Conservation (phyloP, 2,888 invertebrate species). For the Drosophila fungiperda region DNA sequence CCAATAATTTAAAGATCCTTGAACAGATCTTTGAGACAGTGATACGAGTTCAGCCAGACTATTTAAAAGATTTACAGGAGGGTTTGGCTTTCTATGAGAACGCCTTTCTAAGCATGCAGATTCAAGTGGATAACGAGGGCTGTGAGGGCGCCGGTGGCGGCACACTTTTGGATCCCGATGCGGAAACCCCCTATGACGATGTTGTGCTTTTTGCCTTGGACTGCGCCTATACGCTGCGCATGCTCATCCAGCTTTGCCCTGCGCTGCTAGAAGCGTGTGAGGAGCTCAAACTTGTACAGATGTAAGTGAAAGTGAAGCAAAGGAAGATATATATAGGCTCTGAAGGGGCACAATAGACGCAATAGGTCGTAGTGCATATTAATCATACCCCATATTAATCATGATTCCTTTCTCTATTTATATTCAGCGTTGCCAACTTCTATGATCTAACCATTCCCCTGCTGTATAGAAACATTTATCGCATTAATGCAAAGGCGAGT, state of each 20-base stretch:
- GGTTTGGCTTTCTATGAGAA: slow-evolving; percentile 87
- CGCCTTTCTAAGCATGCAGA: slow-evolving; percentile 84
- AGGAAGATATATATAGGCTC: no score
- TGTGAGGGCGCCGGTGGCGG: slow-evolving; percentile 80
- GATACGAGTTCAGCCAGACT: slow-evolving; percentile 87
- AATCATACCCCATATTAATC: no score
- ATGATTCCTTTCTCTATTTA: neutral
- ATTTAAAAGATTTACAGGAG: slow-evolving; percentile 87
- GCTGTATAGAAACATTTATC: slow-evolving; percentile 88
- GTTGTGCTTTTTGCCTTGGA: slow-evolving; percentile 89
- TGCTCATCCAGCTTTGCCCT: slow-evolving; percentile 89
- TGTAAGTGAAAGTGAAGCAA: slow-evolving; percentile 77
- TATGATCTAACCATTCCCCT: slow-evolving; percentile 91
- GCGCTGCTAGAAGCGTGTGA: slow-evolving; percentile 86
- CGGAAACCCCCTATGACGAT: slow-evolving; percentile 87
- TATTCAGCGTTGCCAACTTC: slow-evolving; percentile 89
- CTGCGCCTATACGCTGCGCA: slow-evolving; percentile 88
- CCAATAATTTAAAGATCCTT: slow-evolving; percentile 87
- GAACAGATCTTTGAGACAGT: slow-evolving; percentile 88
- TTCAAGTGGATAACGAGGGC: slow-evolving; percentile 83
- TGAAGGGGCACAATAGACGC: no score
- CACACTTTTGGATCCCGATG: slow-evolving; percentile 62
- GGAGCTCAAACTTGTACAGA: slow-evolving; percentile 87
- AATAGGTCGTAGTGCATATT: no score
- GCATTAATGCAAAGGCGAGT: slow-evolving; percentile 75